Evolutionary conservation across 2,797 vertebrate species (phyloP).

Genomic region (Selene dorsalis): DNA sequence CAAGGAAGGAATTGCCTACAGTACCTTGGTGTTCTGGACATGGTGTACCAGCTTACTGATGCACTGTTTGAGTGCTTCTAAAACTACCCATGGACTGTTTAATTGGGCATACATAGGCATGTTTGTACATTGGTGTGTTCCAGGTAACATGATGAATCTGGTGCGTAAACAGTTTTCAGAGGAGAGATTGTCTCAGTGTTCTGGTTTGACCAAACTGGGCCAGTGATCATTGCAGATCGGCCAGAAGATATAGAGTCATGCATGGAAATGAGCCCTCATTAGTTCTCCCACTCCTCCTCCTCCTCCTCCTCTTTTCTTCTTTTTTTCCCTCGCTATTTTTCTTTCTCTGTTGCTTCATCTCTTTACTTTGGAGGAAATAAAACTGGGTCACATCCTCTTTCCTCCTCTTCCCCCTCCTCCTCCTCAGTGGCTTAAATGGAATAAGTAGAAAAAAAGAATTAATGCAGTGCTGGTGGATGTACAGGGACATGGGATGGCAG

Average conservation of each 20-base stretch:
- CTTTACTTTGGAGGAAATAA: conserved; percentile 73
- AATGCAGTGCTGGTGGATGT: conserved; percentile 39
- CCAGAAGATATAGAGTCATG: conserved; percentile 52
- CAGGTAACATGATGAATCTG: conserved; percentile 4
- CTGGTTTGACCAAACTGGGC: conserved; percentile 22
- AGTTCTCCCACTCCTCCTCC: conserved; percentile 43
- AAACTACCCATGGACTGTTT: not conserved
- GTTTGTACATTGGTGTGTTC: conserved; percentile 8
- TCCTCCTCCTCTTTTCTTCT: conserved; percentile 31
- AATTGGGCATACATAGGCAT: not conserved
- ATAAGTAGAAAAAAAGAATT: conserved; percentile 58
- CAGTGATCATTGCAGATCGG: conserved; percentile 41
- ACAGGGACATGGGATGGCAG: conserved; percentile 29
- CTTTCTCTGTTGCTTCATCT: conserved; percentile 63
- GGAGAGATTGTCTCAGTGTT: conserved; percentile 23
- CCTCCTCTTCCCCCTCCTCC: conserved; percentile 35
- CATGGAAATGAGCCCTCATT: conserved; percentile 75
- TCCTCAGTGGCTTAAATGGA: conserved; percentile 59
- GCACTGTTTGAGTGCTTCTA: not conserved
- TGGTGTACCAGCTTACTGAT: conserved; percentile 6
- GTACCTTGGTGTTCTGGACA: conserved; percentile 31
- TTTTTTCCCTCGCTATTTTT: conserved; percentile 55
- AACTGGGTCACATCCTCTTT: conserved; percentile 77
- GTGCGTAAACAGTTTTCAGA: conserved; percentile 13
- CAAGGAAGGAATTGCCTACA: conserved; percentile 19